Percentiles rank a stretch among this genome's conserved stretches.
Conservation (phyloP, 37 sponge, comb jelly and placozoan species). For the Dysidea cf. avara region DNA sequence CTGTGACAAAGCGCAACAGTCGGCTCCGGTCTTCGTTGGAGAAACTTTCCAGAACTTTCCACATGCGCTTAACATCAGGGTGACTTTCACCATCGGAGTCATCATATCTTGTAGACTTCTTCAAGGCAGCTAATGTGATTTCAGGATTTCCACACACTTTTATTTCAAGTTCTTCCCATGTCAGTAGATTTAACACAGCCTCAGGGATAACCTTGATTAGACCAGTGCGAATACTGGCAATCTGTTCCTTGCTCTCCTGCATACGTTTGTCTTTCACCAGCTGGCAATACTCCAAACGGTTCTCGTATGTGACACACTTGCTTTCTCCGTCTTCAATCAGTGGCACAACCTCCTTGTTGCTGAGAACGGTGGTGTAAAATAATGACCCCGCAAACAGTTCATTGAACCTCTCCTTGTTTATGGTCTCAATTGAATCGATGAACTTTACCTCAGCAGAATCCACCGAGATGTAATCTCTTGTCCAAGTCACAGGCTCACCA, state of each 20-base stretch:
- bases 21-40: constrained; percentile 79
- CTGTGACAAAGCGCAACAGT: constrained; percentile 89
- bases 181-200: constrained; percentile 73
- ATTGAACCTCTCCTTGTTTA: constrained; percentile 69
- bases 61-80: constrained; percentile 70
- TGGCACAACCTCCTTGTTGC: constrained; percentile 61
- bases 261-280: constrained; percentile 67
- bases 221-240: constrained; percentile 59
- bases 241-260: constrained; percentile 73
- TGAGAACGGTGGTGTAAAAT: constrained; percentile 74
- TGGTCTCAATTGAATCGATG: constrained; percentile 74
- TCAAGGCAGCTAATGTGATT: constrained; percentile 66
- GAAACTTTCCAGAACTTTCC: constrained; percentile 84
- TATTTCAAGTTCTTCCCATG: constrained; percentile 87
- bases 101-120: constrained; percentile 61
- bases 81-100: constrained; percentile 36
- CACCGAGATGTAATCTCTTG: constrained; percentile 77
- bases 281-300: constrained; percentile 65
- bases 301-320: constrained; percentile 59
- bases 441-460: constrained; percentile 83
- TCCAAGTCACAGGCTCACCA: constrained; percentile 84
- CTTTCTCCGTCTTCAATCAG: constrained; percentile 44
- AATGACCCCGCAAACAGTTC: constrained; percentile 60
- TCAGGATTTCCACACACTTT: constrained; percentile 91
- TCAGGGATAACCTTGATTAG: constrained; percentile 65